Evolutionary conservation across 1,140 invertebrate species (phyloP).

Genomic region (Agraylea sexmaculata): DNA sequence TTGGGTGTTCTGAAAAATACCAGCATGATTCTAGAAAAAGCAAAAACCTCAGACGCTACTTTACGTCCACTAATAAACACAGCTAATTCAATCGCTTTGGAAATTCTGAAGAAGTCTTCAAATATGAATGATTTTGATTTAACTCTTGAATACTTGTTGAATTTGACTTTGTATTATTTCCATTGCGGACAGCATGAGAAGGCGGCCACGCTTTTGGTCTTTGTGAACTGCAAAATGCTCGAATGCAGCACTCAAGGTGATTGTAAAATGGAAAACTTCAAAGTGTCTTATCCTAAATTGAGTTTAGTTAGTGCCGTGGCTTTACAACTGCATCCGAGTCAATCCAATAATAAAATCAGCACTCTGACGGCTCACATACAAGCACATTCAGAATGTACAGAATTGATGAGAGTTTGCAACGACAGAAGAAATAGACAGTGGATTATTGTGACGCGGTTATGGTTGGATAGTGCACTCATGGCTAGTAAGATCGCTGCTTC

Average conservation of each 20-base stretch:
- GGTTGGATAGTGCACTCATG: constrained; percentile 10
- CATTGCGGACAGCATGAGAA: constrained; percentile 12
- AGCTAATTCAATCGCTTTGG: constrained; percentile 9
- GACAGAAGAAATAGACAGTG: constrained; percentile 3
- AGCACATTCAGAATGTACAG: constrained; percentile 12
- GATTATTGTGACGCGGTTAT: constrained; percentile 5
- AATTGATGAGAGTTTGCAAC: constrained; percentile 12
- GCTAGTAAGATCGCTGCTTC: constrained; percentile 7
- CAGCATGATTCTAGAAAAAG: constrained; percentile 15
- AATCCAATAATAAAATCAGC: constrained; percentile 9
- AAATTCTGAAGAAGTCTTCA: no score
- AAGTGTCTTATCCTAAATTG: constrained; percentile 14
- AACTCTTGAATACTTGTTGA: constrained; percentile 17
- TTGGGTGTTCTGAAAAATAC: constrained; percentile 8
- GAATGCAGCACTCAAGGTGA: background rate
- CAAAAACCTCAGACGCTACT: background rate
- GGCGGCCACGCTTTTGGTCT: constrained; percentile 9
- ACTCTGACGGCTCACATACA: constrained; percentile 11
- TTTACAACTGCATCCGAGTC: background rate
- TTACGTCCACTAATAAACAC: constrained; percentile 8
- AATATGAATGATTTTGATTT: no score
- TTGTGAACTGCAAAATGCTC: constrained; percentile 14
- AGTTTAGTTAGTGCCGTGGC: constrained; percentile 10
- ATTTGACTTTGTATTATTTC: constrained; percentile 16
- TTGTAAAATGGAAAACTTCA: constrained; percentile 13